Conservation (phyloP, 2,888 invertebrate genomes). For the Syritta pipiens region DNA sequence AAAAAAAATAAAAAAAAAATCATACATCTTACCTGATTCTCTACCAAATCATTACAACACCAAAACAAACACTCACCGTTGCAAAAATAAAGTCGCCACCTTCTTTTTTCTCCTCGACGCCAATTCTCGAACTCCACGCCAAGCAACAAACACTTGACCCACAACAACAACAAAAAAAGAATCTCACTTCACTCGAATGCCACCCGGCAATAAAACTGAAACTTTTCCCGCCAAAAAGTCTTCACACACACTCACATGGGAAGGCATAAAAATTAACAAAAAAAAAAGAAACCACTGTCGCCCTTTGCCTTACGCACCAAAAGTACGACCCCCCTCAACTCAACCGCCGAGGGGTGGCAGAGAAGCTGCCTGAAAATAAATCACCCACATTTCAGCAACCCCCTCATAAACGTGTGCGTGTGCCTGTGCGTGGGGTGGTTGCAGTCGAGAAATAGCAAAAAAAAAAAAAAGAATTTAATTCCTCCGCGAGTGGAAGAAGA, state of each 20-base stretch:
- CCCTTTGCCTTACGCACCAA: slow-evolving; percentile 39
- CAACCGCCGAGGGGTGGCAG: background rate
- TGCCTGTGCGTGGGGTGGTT: background rate
- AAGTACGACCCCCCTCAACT: slow-evolving; percentile 29
- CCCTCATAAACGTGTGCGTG: background rate
- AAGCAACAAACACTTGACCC: no score
- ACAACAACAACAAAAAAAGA: background rate
- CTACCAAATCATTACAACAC: no score
- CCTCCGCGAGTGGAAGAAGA: slow-evolving; percentile 9
- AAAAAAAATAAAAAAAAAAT: no score
- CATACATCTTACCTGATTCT: no score
- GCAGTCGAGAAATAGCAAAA: slow-evolving; percentile 14
- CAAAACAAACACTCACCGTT: no score
- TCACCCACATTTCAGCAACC: slow-evolving; percentile 5
- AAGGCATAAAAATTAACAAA: slow-evolving; percentile 38
- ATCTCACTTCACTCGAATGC: slow-evolving; percentile 3
- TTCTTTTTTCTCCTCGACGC: background rate
- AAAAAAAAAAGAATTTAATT: slow-evolving; percentile 26
- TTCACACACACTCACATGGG: slow-evolving; percentile 28
- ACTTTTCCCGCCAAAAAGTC: slow-evolving; percentile 62
- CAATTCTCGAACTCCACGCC: no score
- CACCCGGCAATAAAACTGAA: slow-evolving; percentile 12
- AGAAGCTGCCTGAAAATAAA: background rate
- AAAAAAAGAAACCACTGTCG: slow-evolving; percentile 6
- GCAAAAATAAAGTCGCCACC: background rate